Evolutionary conservation across 2,888 invertebrate species (phyloP), one percentile per base, ranked within the genome.

Genomic region (Hyalella azteca): DNA sequence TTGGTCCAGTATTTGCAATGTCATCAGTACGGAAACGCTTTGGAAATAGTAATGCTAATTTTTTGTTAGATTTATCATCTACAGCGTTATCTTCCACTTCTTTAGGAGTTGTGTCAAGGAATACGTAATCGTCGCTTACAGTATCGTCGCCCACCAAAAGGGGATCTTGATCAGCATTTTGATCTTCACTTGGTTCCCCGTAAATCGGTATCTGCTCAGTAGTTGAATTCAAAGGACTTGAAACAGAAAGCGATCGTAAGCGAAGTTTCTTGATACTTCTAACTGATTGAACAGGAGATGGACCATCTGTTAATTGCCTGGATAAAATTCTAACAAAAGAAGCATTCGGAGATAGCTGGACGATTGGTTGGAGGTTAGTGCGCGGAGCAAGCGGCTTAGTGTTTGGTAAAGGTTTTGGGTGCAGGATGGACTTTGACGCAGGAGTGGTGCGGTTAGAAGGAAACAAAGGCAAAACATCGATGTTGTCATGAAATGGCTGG

Each of bases 271-370:
- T 41, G 11, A 75, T 45, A 26, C 45, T 75, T 45, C 45, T 75
- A 39, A 75, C 45, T 3, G 75, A 75, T n/a, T 75, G 75, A 45
- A 75, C 75, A 9, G 29, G 32, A 9, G 75, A 41, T 39, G 40
- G 75, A 22, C 45, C 45, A 45, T 75, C 75, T 41, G 41, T 45
- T n/a, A 75, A 26, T 26, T 75, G 75, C 26, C 75, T 41, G n/a
- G 75, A 45, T 41, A 75, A 45, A 36, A 75, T 75, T 39, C 36
- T 75, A 75, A 75, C 75, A 45, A 75, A 75, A 19, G 75, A 75
- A 29, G 75, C 75, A 75, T 75, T 75, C 29, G 75, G 75, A 22
- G 75, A 75, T 15, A 75, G 75, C 45, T 75, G 75, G 26, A 45
- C 26, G 29, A 75, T 45, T 75, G 75, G 75, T 75, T 75, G 40